Conservation (phyloP, 2,797 vertebrate species). For the Alca torda region DNA sequence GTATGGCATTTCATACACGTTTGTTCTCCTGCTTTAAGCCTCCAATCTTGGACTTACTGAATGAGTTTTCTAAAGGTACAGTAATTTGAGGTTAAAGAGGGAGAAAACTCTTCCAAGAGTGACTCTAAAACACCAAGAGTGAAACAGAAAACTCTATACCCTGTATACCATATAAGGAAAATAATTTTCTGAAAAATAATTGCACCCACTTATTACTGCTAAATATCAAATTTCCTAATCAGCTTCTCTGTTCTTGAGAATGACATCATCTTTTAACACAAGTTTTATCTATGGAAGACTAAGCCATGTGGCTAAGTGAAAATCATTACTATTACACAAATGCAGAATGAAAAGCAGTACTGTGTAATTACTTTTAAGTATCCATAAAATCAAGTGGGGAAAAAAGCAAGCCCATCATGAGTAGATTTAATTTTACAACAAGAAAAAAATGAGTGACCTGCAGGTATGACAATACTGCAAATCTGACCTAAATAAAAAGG, state of each 20-base stretch:
- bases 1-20: neutral
- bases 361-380: neutral
- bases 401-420: neutral
- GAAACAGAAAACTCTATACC: neutral
- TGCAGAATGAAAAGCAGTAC: neutral
- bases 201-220: neutral
- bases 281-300: neutral
- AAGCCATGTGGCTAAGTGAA: neutral
- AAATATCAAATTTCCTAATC: neutral
- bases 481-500: neutral
- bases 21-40: neutral
- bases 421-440: neutral
- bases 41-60: neutral
- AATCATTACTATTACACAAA: neutral
- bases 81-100: neutral
- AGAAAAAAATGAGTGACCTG: neutral
- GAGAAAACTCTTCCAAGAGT: neutral
- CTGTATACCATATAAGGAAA: slow-evolving; percentile 10
- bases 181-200: slow-evolving; percentile 18
- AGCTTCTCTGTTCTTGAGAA: neutral
- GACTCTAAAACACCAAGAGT: neutral
- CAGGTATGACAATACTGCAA: neutral
- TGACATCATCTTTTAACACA: neutral
- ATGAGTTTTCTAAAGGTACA: neutral
- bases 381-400: neutral